A percentile compares a stretch with the other conserved stretches of the same genome.
Evolutionary conservation across 2,888 invertebrate genomes (phyloP).

Genomic region (Drosophila neotestacea): DNA sequence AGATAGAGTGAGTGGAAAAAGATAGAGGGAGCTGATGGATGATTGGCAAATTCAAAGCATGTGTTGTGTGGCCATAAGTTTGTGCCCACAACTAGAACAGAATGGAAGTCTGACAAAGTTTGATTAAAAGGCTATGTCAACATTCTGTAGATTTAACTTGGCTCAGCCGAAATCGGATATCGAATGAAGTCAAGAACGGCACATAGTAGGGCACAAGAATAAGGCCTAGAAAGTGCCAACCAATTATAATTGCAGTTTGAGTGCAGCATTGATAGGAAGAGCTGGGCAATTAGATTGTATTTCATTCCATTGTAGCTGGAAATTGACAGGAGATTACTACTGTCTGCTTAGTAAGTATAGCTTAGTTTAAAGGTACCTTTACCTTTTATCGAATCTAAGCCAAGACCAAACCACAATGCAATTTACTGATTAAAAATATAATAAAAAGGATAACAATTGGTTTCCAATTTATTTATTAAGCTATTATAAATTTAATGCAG

Average conservation of each 20-base stretch:
- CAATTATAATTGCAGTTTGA: slow-evolving; percentile 20
- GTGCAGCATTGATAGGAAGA: not conserved
- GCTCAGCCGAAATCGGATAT: slow-evolving; percentile 9
- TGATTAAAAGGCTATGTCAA: slow-evolving; percentile 42
- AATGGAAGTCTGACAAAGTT: slow-evolving; percentile 26
- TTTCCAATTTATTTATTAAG: slow-evolving; percentile 24
- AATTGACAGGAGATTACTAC: slow-evolving; percentile 1
- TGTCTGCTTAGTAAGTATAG: not conserved
- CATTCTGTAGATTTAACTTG: not conserved
- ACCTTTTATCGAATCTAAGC: not conserved
- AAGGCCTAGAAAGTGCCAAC: not conserved
- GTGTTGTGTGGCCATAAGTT: slow-evolving; percentile 28
- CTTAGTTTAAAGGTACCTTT: not conserved
- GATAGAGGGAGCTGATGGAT: not conserved
- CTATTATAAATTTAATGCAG: slow-evolving; percentile 17
- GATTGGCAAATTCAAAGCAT: slow-evolving; percentile 30
- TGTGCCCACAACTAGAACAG: slow-evolving; percentile 27
- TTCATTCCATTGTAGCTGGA: not conserved
- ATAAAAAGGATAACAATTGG: slow-evolving; percentile 9
- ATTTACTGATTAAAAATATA: slow-evolving; percentile 14
- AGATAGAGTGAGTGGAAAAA: not conserved
- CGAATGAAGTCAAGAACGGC: not conserved
- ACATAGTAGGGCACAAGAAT: slow-evolving; percentile 3
- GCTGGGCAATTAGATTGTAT: not conserved
- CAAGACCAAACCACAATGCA: slow-evolving; percentile 3